Base-by-base conservation (phyloP, 2,888 invertebrate genomes). In the Calephelis perditalis region DNA sequence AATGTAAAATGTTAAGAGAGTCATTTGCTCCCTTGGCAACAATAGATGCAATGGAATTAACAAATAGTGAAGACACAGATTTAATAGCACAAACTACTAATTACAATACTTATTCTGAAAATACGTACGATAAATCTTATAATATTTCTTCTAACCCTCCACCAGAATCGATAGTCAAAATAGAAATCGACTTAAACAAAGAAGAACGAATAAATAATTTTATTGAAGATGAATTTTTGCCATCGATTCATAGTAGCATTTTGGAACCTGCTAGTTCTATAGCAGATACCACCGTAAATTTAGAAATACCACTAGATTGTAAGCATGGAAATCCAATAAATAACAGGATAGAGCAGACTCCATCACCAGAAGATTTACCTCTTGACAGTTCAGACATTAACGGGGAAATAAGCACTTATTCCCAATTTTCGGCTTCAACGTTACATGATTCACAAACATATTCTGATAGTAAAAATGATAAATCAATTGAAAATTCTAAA, bases 321-420 rank as follows among this genome's bases (percentile, higher is more conserved):
- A 86, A 89, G 70, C 81, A 91, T 77, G 86, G 83, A 54, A 88
- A 81, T 70, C 74, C 78, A 56, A 70, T 80, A 56, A 69, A 81
- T 56, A 86, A 81, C 65, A 78, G 94, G 64, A 92, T 95, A 74
- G 96, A 96, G 76, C 94, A 96, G 73, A 96, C 96, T 1, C 96
- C 96, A 1, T 96, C 96, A 1, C 95, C 96, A 0, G 96, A 96
- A 84, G 96, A 96, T 74, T 84, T 96, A 59, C 96, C 96, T 0
- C 84, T 96, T 46, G 96, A 96, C 78, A 94, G 94, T 15, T 93
- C 94, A 9, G 94, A 94, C 62, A 91, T 93, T 26, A 89, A 91
- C 69, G 92, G 93, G 7, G 93, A 93, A 75, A 89, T 91, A 61
- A 89, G 90, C 67, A 91, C 92, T 44, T 90, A 92, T 70, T 89